Evolutionary conservation across 2,888 invertebrate species (phyloP).

Genomic region (Onchidella celtica): DNA sequence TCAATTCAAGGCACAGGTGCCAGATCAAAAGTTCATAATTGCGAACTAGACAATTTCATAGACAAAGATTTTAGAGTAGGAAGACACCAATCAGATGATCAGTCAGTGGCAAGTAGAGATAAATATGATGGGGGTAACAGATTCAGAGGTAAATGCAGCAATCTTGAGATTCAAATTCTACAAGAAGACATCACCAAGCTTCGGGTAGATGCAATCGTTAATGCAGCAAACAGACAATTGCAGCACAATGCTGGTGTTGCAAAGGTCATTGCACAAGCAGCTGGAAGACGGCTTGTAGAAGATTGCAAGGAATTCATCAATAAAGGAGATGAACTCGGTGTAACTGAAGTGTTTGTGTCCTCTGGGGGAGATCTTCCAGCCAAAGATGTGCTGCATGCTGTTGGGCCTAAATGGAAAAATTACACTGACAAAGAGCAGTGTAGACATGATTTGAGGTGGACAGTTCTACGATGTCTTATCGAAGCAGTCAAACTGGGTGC

Average conservation of each 20-base stretch:
- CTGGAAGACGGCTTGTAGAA: slow-evolving; percentile 17
- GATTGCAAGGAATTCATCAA: slow-evolving; percentile 35
- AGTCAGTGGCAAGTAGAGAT: too few relatives aligned
- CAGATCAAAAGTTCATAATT: too few relatives aligned
- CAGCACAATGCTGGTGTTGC: slow-evolving; percentile 50
- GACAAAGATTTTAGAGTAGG: too few relatives aligned
- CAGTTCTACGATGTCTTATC: slow-evolving; percentile 38
- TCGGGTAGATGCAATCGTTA: slow-evolving; percentile 49
- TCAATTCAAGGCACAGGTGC: too few relatives aligned
- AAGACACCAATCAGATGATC: too few relatives aligned
- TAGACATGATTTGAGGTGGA: slow-evolving; percentile 12
- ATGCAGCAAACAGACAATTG: slow-evolving; percentile 49
- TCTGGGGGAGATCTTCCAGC: slow-evolving; percentile 40
- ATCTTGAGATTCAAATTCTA: slow-evolving; percentile 23
- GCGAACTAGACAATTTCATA: too few relatives aligned
- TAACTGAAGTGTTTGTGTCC: slow-evolving; percentile 39
- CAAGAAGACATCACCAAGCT: slow-evolving; percentile 49
- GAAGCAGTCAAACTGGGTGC: slow-evolving; percentile 10
- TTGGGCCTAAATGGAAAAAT: slow-evolving; percentile 47
- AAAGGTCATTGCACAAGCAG: slow-evolving; percentile 43
- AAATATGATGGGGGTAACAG: not conserved
- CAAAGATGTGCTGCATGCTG: slow-evolving; percentile 47
- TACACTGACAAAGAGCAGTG: slow-evolving; percentile 40
- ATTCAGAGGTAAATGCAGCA: not conserved
- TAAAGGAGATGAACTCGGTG: not conserved